phyloP scores from a whole-genome alignment of 1,140 invertebrate genomes.

The Eriocheir sinensis region DNA sequence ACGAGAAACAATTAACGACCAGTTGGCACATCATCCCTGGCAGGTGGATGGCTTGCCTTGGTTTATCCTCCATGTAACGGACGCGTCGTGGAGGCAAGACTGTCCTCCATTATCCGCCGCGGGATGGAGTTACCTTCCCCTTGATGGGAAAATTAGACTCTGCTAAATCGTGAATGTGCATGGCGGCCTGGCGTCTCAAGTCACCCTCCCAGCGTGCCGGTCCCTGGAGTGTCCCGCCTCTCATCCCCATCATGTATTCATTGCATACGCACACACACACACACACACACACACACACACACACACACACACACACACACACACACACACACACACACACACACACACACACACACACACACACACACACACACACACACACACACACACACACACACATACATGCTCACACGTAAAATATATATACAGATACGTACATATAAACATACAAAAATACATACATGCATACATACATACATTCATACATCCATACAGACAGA shows the following conservation, averaged over 20 bases:
- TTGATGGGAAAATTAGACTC: conserved; percentile 14
- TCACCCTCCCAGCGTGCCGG: neutral
- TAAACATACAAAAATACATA: conserved; percentile 1
- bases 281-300: neutral
- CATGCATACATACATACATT: neutral
- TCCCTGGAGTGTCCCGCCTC: neutral
- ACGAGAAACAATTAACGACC: no score
- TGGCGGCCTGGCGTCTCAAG: no score
- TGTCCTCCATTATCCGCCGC: neutral
- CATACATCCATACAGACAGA: no score
- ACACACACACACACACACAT: neutral
- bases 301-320: neutral
- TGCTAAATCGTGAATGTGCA: neutral
- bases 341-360: neutral
- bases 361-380: neutral
- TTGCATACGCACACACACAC: neutral
- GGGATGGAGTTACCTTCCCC: neutral
- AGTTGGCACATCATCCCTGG: neutral
- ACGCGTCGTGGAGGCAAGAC: neutral
- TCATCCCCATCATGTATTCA: no score
- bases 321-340: neutral
- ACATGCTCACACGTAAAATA: neutral
- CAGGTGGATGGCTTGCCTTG: no score
- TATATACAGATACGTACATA: conserved; percentile 1
- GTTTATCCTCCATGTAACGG: neutral